Base-by-base conservation (phyloP, 2,113 vertebrate genomes). In the Sminthopsis crassicaudata region DNA sequence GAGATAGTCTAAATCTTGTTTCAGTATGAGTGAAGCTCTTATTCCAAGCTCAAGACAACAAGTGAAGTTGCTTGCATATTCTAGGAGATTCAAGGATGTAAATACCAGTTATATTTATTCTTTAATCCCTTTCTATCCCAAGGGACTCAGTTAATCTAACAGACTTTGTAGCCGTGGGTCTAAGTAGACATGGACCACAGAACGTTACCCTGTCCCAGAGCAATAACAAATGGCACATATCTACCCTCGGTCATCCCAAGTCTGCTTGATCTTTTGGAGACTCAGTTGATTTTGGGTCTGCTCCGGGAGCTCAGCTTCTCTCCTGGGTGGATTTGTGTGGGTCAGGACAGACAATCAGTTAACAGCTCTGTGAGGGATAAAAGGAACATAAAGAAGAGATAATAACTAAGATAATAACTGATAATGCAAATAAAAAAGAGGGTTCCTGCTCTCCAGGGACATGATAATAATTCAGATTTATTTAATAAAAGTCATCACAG, bases 41-140 rank as follows among this genome's bases (percentile, higher is more conserved):
- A 30, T 60, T 10, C 91, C 96, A 94, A 95, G 93, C 89, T 94
- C 54, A 89, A 53, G 93, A 94, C 92, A 89, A 53, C 52, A 51
- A 90, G 30, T 50, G 51, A 60, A 89, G 36, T 93, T 94, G 55
- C 51, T 60, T 90, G 25, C 46, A 84, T 91, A 92, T 91, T 84
- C 92, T 14, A 30, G 57, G 27, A 60, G 27, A 60, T 2, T 3
- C 57, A 60, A 11, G 11, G 27, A 11, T 60, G 10, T 60, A 94
- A 94, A 91, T 91, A n/a, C 93, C 92, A 95, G 92, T 36, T 84
- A 93, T 95, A 95, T 84, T 92, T 52, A 27, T 91, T 92, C 90
- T 90, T 95, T 96, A 52, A 92, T 89, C 2, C 10, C 67, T 95
- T 96, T 27, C 93, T 94, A 8, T 90, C 30, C 91, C 89, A 96